Base-by-base conservation (phyloP, 2,113 vertebrate genomes). In the Anolis sagrei region DNA sequence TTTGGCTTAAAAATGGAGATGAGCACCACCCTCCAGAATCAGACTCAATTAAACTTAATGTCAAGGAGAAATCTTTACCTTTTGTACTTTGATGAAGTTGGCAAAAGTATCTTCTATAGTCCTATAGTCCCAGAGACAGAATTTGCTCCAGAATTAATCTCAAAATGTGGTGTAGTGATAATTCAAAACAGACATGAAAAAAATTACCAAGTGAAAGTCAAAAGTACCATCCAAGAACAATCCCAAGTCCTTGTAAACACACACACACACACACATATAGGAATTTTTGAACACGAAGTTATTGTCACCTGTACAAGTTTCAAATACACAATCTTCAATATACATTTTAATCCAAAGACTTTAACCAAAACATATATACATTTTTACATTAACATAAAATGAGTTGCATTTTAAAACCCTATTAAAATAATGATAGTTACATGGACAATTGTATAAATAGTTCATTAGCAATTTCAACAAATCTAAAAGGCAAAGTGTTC, bases 381-480 rank as follows among this genome's bases (percentile, higher is more conserved):
- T 72, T 79, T 79, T 93, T 87, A 79, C 89, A 87, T 25, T 73
- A 87, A 2, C 86, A 73, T 44, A 0, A 29, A 8, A 51, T 62
- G n/a, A n/a, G 58, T 82, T 86, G 69, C 13, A 39, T 68, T 23
- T 81, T 69, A 82, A 74, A 1, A 85, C 83, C 76, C 86, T 86
- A 88, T 82, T 79, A 61, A 76, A 90, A 82, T 44, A 44, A 44
- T 2, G 39, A 44, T 69, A 91, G 81, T 61, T 72, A 54, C 54
- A 82, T 82, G 84, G 92, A 91, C 79, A 75, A 89, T 9, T 84
- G 87, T 91, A 94, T 94, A 96, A 92, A 92, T 92, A 93, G 62
- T 78, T 93, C 84, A 44, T 93, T 82, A 89, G 34, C 91, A 19
- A 62, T 93, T 92, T 84, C 89, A 90, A 73, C 79, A 88, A 88